Evolutionary conservation across 2,888 invertebrate species (phyloP), one percentile per base, ranked within the genome.

Genomic region (Palloptera scutellata): DNA sequence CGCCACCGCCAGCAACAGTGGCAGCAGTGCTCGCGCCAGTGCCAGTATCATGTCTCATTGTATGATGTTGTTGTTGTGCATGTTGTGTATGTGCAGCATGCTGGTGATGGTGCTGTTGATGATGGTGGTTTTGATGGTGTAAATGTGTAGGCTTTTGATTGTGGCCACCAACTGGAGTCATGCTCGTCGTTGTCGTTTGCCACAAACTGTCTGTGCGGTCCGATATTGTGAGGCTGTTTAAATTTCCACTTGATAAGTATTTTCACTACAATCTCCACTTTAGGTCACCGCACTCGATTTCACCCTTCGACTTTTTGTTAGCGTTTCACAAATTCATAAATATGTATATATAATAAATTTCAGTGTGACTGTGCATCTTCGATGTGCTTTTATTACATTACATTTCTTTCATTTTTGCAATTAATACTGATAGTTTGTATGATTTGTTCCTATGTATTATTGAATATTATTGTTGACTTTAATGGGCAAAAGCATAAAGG

Each of bases 131-230:
- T 60, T 64, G 73, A 30, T 69, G 66, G 57, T 75, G 70, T 45
- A 74, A 77, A 30, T 72, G 72, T 63, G 73, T 72, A 6, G 70
- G 70, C 11, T 77, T 72, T 40, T 76, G 73, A 43, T 73, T 68
- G 43, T 74, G 70, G 45, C 75, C 73, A 75, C 77, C 68, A 60
- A 64, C 70, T 59, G 65, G 71, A 63, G 69, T 64, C 70, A 72
- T 70, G 66, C 72, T 74, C 61, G 70, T 66, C 65, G 68, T 71
- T 57, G 71, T 67, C 63, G 68, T 72, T 74, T 82, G 82, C 79
- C 80, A 81, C 69, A 83, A 72, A 70, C 82, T 83, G 59, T 81
- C 81, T 68, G 82, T 83, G 70, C 75, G 78, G 74, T 83, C 82
- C 73, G 83, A 83, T 79, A 81, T 81, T 66, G 75, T 82, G 81